Evolutionary conservation across 2,113 vertebrate species (phyloP).

Genomic region (Sylvia atricapilla): DNA sequence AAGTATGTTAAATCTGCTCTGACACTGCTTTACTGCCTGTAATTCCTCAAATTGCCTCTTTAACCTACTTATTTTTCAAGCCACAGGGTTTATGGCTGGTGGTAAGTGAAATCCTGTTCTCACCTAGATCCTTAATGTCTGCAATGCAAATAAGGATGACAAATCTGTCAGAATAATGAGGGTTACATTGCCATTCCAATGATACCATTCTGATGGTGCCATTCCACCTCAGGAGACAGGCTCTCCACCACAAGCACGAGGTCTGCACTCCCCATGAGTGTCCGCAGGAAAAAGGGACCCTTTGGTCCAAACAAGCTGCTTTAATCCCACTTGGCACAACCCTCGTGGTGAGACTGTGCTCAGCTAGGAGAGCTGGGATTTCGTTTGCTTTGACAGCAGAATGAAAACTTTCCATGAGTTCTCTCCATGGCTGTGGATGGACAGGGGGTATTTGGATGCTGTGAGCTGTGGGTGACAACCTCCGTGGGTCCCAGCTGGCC

Average conservation of each 20-base stretch:
- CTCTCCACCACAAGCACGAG: background rate
- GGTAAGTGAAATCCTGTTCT: background rate
- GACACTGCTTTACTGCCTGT: background rate
- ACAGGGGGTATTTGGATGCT: background rate
- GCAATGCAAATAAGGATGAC: background rate
- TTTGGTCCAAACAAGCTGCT: background rate
- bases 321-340: background rate
- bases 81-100: background rate
- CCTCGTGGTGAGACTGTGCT: background rate
- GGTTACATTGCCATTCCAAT: background rate
- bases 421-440: background rate
- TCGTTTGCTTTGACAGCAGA: background rate
- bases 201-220: background rate
- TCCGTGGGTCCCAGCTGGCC: accelerated
- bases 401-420: background rate
- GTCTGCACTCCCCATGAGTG: accelerated
- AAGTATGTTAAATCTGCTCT: background rate
- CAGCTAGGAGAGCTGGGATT: background rate
- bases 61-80: background rate
- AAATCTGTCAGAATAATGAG: background rate
- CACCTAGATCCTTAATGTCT: background rate
- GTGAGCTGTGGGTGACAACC: background rate
- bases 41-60: background rate
- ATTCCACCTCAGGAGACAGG: background rate
- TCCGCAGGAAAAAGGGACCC: background rate